A percentile compares a stretch with the other conserved stretches of the same genome.
These are phyloP conservation scores for Leuciscus waleckii DNA, from an alignment of 2,797 vertebrate genomes.

Conservation along the genomic window DNA sequence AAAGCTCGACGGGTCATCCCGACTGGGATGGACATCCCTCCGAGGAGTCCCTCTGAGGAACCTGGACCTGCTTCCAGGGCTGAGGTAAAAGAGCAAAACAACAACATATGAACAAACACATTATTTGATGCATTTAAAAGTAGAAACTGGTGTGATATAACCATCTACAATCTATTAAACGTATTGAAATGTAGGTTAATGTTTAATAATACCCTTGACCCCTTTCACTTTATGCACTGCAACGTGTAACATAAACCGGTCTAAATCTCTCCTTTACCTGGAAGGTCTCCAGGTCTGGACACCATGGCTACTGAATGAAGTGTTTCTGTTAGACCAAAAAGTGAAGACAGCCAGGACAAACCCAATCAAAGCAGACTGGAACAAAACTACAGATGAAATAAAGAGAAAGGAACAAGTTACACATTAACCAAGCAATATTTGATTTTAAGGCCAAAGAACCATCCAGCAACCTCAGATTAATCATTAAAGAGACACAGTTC, in stretches of 20 bases:
- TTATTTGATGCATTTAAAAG: background rate
- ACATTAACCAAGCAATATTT: conserved; percentile 34
- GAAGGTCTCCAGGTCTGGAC: conserved; percentile 73
- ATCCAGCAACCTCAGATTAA: conserved; percentile 23
- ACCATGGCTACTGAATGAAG: conserved; percentile 67
- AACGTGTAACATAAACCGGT: background rate
- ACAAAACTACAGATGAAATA: conserved; percentile 28
- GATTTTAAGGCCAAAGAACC: conserved; percentile 6
- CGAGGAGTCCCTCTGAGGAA: conserved; percentile 71
- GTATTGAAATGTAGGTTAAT: background rate
- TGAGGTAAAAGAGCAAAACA: conserved; percentile 39
- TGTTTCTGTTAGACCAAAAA: conserved; percentile 25
- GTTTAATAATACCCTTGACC: background rate
- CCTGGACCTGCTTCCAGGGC: conserved; percentile 62
- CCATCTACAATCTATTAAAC: background rate
- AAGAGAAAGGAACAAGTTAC: conserved; percentile 28
- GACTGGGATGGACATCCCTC: conserved; percentile 84
- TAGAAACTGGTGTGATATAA: background rate
- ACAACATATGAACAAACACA: background rate
- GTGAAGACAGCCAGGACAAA: conserved; percentile 24
- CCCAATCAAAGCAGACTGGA: conserved; percentile 15
- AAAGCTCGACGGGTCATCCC: conserved; percentile 84
- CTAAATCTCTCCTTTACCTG: conserved; percentile 71
- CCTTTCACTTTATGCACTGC: background rate
- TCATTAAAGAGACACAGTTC: conserved; percentile 6